phyloP scores from a whole-genome alignment of 2,797 vertebrate genomes.

The Hydrocynus forskahlii region DNA sequence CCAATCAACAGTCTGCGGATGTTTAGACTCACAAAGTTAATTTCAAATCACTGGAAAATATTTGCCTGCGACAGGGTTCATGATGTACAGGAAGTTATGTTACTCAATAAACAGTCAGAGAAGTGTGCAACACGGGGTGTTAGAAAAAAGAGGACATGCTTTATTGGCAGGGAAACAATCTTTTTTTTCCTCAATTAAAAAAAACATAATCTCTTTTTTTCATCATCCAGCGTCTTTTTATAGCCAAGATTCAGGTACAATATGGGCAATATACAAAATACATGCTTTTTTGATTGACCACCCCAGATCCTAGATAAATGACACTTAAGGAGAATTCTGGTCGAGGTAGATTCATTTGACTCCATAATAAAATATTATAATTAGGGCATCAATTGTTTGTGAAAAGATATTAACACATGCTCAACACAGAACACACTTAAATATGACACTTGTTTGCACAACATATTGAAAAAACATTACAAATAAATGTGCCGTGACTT shows the following conservation, averaged over 20 bases:
- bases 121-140: constrained; percentile 2
- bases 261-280: neutral
- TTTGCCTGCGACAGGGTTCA: neutral
- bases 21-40: neutral
- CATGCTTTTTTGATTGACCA: neutral
- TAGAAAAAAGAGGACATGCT: constrained; percentile 38
- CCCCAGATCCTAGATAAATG: constrained; percentile 19
- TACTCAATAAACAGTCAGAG: neutral
- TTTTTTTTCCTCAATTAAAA: constrained; percentile 7
- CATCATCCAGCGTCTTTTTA: no score
- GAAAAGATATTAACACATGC: no score
- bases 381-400: neutral
- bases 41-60: constrained; percentile 1
- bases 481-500: no score
- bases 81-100: neutral
- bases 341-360: constrained; percentile 71
- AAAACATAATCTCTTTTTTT: constrained; percentile 11
- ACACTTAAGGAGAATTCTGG: constrained; percentile 36
- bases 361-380: constrained; percentile 7
- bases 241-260: neutral
- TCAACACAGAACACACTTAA: no score
- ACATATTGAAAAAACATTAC: no score
- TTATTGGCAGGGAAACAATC: constrained; percentile 59
- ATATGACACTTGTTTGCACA: no score
- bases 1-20: neutral